A percentile compares a stretch with the other conserved stretches of the same genome.
These are phyloP conservation scores for Thaleichthys pacificus DNA, from an alignment of 2,797 vertebrate genomes.

Conservation along the genomic window DNA sequence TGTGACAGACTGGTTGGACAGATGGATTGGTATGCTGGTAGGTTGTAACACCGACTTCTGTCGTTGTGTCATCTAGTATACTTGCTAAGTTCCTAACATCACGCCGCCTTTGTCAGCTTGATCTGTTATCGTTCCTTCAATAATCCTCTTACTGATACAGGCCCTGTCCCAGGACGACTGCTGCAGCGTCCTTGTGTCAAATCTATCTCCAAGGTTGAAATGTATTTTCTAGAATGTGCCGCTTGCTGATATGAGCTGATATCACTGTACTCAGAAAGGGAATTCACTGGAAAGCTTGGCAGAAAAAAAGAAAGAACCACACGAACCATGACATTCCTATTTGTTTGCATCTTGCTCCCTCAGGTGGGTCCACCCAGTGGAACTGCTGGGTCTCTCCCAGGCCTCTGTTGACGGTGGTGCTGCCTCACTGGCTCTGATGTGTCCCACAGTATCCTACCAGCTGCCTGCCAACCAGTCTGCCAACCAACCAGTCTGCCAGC, in stretches of 20 bases:
- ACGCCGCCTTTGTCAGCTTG: conserved; percentile 28
- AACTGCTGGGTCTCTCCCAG: conserved; percentile 31
- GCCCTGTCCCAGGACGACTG: conserved; percentile 5
- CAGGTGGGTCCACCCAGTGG: conserved; percentile 9
- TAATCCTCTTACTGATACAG: conserved; percentile 20
- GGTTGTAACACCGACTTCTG: conserved; percentile 18
- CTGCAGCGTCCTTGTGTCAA: conserved; percentile 27
- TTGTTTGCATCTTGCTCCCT: neutral
- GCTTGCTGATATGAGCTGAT: neutral
- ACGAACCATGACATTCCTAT: neutral
- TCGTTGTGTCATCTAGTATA: conserved; percentile 21
- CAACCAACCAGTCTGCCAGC: conserved; percentile 28
- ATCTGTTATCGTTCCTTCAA: conserved; percentile 34
- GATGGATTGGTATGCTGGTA: neutral
- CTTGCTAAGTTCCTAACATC: conserved; percentile 26
- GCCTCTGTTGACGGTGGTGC: conserved; percentile 52
- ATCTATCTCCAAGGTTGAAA: neutral
- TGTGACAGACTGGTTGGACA: conserved; percentile 43
- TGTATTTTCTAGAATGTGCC: neutral
- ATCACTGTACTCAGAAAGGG: neutral
- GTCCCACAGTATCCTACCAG: conserved; percentile 53
- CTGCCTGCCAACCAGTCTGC: conserved; percentile 45
- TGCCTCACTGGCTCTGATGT: conserved; percentile 53
- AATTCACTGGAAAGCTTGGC: neutral
- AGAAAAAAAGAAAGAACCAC: neutral